Conservation (phyloP, 2,797 vertebrate genomes). For the Xerus rutilus region DNA sequence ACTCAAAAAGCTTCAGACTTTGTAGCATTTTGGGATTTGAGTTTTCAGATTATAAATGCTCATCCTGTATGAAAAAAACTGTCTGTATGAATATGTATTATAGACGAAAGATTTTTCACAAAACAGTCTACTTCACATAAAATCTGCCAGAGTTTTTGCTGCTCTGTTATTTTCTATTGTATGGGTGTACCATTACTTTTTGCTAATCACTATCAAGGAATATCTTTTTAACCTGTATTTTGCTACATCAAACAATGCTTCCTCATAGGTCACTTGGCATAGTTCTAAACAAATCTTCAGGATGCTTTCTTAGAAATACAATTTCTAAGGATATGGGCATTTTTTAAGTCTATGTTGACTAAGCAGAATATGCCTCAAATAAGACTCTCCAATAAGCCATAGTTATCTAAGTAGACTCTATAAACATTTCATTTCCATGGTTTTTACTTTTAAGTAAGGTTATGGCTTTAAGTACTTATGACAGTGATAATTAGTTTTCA, state of each 20-base stretch:
- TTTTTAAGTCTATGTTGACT: background rate
- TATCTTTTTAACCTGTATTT: slow-evolving; percentile 22
- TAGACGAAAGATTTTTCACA: background rate
- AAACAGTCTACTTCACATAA: background rate
- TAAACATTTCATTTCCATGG: background rate
- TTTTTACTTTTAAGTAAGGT: slow-evolving; percentile 3
- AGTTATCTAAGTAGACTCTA: background rate
- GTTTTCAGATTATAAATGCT: background rate
- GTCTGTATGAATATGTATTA: background rate
- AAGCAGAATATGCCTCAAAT: background rate
- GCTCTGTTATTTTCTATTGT: background rate
- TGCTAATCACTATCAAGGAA: background rate
- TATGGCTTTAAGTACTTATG: background rate
- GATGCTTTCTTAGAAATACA: background rate
- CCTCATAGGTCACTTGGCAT: background rate
- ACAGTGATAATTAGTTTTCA: background rate
- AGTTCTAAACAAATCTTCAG: background rate
- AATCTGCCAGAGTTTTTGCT: slow-evolving; percentile 12
- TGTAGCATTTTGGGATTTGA: background rate
- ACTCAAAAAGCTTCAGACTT: background rate
- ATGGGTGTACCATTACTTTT: background rate
- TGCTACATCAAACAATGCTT: background rate
- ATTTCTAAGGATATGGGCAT: background rate
- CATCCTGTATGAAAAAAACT: background rate
- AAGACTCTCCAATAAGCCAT: background rate